A percentile compares a stretch with the other conserved stretches of the same genome.
These are phyloP conservation scores for Pocillopora damicornis DNA, from an alignment of 64 coral and sea anemone species.

Conservation along the genomic window DNA sequence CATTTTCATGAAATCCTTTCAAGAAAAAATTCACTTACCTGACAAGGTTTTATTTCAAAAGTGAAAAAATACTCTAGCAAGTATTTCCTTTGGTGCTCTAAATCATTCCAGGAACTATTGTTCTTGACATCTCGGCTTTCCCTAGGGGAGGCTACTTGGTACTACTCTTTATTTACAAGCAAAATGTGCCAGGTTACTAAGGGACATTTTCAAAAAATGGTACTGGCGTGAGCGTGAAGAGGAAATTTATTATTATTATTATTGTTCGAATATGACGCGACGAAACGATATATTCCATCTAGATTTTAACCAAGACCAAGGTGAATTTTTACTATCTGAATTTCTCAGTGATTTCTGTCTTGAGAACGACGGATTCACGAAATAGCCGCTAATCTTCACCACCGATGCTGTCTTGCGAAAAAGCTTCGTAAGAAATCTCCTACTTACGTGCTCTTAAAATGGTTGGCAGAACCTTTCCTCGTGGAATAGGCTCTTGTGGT, in stretches of 20 bases:
- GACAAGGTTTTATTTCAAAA: background rate
- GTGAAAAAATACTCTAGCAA: background rate
- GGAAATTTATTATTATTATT: background rate
- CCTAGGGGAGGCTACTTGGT: background rate
- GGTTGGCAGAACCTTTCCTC: too few species aligned
- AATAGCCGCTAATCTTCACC: too few species aligned
- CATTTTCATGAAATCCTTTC: background rate
- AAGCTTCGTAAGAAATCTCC: too few species aligned
- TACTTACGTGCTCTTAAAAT: too few species aligned
- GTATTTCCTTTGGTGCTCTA: background rate
- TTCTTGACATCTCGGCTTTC: background rate
- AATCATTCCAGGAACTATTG: background rate
- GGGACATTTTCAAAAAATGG: background rate
- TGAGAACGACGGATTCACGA: background rate
- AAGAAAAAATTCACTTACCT: background rate
- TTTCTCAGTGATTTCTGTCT: background rate
- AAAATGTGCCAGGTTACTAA: conserved; percentile 16
- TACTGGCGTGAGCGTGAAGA: background rate
- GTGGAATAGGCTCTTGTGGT: too few species aligned
- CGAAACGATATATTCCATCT: conserved; percentile 37
- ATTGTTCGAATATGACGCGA: background rate
- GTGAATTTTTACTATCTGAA: background rate
- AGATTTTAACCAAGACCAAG: conserved; percentile 55
- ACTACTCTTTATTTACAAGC: background rate
- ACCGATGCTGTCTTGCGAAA: too few species aligned